Conservation (phyloP, 2,113 vertebrate species). For the Perca fluviatilis region DNA sequence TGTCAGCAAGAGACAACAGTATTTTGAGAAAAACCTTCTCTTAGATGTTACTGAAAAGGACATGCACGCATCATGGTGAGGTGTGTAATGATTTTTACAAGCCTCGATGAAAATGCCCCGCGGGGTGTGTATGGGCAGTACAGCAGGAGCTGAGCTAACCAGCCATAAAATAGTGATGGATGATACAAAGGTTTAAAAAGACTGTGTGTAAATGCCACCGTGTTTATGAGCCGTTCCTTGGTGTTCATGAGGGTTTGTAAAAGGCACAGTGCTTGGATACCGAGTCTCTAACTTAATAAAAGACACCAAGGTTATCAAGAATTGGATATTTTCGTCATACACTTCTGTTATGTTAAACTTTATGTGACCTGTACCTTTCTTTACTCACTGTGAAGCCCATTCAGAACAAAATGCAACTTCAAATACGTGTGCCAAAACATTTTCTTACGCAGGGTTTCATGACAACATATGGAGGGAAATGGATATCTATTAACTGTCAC, state of each 20-base stretch:
- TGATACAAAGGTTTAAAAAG: slow-evolving; percentile 60
- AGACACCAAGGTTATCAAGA: not conserved
- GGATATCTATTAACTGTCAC: too few species aligned
- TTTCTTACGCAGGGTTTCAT: too few species aligned
- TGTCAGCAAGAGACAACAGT: not conserved
- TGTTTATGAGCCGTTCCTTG: slow-evolving; percentile 54
- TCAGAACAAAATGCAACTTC: not conserved
- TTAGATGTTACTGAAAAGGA: slow-evolving; percentile 22
- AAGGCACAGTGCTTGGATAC: slow-evolving; percentile 3
- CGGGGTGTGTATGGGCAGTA: slow-evolving; percentile 51
- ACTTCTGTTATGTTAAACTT: too few species aligned
- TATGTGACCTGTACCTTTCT: not conserved
- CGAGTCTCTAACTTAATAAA: slow-evolving; percentile 10
- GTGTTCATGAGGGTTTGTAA: slow-evolving; percentile 38
- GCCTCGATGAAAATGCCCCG: slow-evolving; percentile 44
- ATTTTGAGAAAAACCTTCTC: slow-evolving; percentile 10
- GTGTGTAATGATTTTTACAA: slow-evolving; percentile 58
- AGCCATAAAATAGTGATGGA: slow-evolving; percentile 75
- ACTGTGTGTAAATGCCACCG: slow-evolving; percentile 57
- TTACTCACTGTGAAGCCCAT: not conserved
- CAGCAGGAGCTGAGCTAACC: slow-evolving; percentile 67
- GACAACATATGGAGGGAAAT: too few species aligned
- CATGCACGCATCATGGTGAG: slow-evolving; percentile 12
- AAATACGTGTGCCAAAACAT: not conserved
- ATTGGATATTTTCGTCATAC: not conserved